Percentiles rank a stretch among this genome's conserved stretches.
Conservation (phyloP, 2,797 vertebrate species). For the Cyclura pinguis region DNA sequence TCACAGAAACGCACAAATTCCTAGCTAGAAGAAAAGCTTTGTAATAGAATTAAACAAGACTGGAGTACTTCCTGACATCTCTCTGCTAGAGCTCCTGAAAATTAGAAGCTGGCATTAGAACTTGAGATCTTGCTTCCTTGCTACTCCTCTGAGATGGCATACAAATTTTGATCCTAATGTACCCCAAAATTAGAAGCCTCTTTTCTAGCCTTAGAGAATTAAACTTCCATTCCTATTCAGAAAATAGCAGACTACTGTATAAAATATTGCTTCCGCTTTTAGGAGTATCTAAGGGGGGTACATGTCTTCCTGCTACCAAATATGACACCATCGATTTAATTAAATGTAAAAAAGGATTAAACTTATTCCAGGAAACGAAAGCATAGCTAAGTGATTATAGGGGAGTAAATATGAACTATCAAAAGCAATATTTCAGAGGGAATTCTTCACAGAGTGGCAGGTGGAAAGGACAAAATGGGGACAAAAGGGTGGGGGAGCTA, state of each 20-base stretch:
- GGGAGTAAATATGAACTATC: not conserved
- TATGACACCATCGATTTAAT: not conserved
- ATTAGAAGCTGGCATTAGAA: not conserved
- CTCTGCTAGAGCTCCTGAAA: not conserved
- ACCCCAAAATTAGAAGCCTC: not conserved
- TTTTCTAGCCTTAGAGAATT: not conserved
- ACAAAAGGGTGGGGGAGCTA: not conserved
- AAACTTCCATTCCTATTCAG: not conserved
- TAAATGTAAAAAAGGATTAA: not conserved
- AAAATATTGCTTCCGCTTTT: conserved; percentile 1
- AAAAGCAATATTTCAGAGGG: not conserved
- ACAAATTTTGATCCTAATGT: not conserved
- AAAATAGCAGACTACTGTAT: not conserved
- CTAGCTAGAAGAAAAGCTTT: not conserved
- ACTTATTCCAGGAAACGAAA: not conserved
- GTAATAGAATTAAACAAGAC: not conserved
- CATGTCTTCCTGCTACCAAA: not conserved
- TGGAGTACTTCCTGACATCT: not conserved
- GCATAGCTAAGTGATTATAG: not conserved
- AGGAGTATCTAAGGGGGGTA: not conserved
- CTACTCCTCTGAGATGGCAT: not conserved
- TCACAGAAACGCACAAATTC: not conserved
- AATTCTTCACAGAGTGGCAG: too few relatives aligned
- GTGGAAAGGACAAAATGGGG: not conserved
- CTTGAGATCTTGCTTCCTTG: not conserved